These are phyloP conservation scores for Dynastes hyllus DNA, from an alignment of 2,888 invertebrate genomes.

Conservation along the genomic window DNA sequence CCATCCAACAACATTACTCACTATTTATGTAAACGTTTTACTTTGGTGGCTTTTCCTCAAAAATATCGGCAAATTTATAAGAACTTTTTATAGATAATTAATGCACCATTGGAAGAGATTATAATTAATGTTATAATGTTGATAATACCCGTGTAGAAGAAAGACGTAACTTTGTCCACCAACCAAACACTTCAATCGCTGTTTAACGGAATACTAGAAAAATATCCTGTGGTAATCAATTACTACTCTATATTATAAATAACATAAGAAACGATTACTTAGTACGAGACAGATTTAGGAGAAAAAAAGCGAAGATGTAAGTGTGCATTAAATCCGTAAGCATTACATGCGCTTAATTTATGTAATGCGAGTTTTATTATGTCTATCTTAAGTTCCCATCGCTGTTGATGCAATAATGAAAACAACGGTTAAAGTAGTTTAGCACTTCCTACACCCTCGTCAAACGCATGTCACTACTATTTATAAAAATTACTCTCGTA, in stretches of 20 bases:
- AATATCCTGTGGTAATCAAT: no score
- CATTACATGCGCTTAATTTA: conserved; percentile 16
- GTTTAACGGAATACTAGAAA: no score
- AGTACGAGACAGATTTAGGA: not conserved
- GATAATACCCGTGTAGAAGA: no score
- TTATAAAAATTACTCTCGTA: conserved; percentile 46
- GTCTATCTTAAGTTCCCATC: conserved; percentile 21
- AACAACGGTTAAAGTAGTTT: conserved; percentile 34
- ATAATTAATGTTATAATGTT: no score
- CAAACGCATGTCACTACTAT: conserved; percentile 44
- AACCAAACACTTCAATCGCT: no score
- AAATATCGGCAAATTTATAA: no score
- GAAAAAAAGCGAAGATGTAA: not conserved
- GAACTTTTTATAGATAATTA: no score
- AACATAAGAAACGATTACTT: conserved; percentile 14
- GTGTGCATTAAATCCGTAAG: not conserved
- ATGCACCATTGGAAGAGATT: no score
- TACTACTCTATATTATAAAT: not conserved
- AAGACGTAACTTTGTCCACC: no score
- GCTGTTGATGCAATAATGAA: conserved; percentile 28
- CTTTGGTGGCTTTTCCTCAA: no score
- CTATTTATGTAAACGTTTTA: no score
- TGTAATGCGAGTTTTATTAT: conserved; percentile 2
- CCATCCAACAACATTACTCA: no score
- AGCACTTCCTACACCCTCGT: conserved; percentile 44